Conservation (phyloP, 2,797 vertebrate genomes). For the Tragelaphus eurycerus region DNA sequence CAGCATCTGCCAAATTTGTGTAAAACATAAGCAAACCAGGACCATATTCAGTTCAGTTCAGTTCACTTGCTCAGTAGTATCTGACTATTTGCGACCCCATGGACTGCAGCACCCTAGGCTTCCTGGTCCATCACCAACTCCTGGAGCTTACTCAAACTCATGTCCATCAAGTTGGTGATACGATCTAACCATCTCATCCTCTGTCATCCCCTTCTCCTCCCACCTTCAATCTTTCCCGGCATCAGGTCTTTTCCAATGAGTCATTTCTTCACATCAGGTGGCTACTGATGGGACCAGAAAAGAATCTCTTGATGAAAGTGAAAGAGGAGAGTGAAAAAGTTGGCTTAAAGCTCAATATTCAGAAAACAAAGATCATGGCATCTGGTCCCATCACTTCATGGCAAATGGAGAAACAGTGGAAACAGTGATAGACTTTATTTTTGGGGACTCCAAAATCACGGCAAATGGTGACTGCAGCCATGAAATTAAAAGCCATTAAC, state of each 20-base stretch:
- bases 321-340: background rate
- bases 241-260: too few species aligned
- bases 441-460: fast-evolving
- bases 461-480: background rate
- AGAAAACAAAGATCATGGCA: background rate
- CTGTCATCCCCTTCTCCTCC: background rate
- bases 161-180: background rate
- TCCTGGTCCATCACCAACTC: background rate
- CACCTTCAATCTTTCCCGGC: too few species aligned
- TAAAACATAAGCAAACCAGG: background rate
- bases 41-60: background rate
- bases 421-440: background rate
- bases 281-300: too few species aligned
- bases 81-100: background rate
- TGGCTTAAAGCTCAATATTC: background rate
- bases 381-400: background rate
- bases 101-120: background rate
- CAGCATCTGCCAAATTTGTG: background rate
- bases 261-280: too few species aligned
- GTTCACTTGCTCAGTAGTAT: background rate
- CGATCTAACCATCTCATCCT: background rate
- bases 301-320: too few species aligned
- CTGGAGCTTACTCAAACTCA: background rate
- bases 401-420: background rate
- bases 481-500: background rate